Conservation (phyloP, 2,113 vertebrate genomes). For the Hydropotes inermis region DNA sequence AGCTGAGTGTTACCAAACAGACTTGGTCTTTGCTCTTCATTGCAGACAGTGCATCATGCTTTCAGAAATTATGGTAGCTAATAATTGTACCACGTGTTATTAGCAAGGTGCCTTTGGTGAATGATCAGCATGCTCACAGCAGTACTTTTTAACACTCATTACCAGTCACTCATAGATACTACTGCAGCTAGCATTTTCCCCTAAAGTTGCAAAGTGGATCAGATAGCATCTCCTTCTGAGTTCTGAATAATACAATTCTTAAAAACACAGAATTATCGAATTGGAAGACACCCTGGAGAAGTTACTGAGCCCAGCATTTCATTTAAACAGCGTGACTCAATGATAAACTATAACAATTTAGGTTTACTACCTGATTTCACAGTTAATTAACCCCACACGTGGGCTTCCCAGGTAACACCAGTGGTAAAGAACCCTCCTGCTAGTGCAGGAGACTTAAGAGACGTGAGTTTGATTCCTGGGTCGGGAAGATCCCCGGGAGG, state of each 20-base stretch:
- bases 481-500: neutral
- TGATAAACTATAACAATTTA: neutral
- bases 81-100: neutral
- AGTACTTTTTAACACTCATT: neutral
- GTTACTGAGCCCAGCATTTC: neutral
- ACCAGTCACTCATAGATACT: neutral
- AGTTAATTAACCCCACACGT: neutral
- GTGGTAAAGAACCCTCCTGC: neutral
- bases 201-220: neutral
- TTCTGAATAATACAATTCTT: constrained; percentile 4
- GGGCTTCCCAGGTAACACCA: neutral
- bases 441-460: neutral
- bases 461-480: neutral
- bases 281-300: neutral
- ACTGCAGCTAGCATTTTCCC: neutral
- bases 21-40: neutral
- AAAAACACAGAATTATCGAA: neutral
- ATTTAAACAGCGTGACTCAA: neutral
- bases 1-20: neutral
- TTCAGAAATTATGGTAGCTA: neutral
- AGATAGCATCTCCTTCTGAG: neutral
- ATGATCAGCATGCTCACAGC: neutral
- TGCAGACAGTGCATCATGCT: neutral
- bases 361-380: neutral
- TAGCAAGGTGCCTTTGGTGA: neutral